phyloP scores from a whole-genome alignment of 2,888 invertebrate species.

The Dryobotodes eremita region DNA sequence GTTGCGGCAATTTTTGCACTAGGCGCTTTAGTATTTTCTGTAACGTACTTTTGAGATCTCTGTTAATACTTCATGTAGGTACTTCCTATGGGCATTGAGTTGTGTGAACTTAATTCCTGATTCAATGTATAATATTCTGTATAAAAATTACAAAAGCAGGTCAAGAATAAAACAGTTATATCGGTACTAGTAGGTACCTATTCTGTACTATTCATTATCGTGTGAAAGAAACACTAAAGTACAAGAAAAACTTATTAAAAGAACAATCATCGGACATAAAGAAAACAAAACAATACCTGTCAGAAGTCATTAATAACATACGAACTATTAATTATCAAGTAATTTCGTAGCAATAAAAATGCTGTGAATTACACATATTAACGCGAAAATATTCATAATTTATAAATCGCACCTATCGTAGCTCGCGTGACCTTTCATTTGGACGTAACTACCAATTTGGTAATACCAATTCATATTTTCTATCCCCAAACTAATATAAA shows the following conservation, averaged over 20 bases:
- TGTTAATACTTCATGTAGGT: background rate
- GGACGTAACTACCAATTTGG: constrained; percentile 69
- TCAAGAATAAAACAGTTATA: background rate
- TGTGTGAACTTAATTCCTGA: background rate
- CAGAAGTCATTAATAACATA: constrained; percentile 50
- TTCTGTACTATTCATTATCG: background rate
- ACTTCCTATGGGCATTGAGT: background rate
- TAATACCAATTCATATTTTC: constrained; percentile 55
- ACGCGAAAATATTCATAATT: constrained; percentile 70
- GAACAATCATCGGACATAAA: constrained; percentile 44
- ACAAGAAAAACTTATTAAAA: constrained; percentile 24
- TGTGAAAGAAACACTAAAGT: background rate
- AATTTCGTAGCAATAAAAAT: constrained; percentile 73
- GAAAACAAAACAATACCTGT: constrained; percentile 52
- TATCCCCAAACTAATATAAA: constrained; percentile 7
- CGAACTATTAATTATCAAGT: constrained; percentile 69
- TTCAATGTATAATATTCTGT: background rate
- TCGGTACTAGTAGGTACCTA: background rate
- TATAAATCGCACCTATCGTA: constrained; percentile 71
- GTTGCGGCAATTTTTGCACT: background rate
- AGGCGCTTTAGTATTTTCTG: background rate
- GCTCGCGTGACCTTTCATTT: constrained; percentile 72
- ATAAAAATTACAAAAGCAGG: background rate
- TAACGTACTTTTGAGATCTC: background rate
- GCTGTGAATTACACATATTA: constrained; percentile 69